Percentiles rank a stretch among this genome's conserved stretches.
Conservation (phyloP, 2,113 vertebrate species). For the Petromus typicus region DNA sequence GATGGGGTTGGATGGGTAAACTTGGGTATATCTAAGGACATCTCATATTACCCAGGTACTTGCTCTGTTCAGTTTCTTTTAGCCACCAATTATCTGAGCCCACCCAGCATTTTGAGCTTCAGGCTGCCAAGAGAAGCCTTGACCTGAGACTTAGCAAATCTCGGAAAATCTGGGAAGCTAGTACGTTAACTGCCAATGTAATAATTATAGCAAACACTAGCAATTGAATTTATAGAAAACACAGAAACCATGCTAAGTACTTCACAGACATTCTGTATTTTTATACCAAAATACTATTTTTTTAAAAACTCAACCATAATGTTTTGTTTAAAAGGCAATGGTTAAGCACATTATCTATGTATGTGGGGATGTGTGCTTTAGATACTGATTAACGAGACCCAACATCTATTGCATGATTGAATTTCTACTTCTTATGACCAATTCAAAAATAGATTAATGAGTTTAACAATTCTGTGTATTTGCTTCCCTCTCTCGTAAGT, state of each 20-base stretch:
- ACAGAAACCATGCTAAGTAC: neutral
- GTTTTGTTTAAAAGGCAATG: conserved; percentile 73
- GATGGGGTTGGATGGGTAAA: conserved; percentile 55
- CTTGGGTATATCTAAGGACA: conserved; percentile 69
- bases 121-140: neutral
- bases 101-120: conserved; percentile 49
- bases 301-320: conserved; percentile 61
- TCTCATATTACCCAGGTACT: conserved; percentile 40
- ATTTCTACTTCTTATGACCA: conserved; percentile 57
- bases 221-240: neutral
- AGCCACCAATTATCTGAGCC: conserved; percentile 15
- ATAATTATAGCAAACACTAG: neutral
- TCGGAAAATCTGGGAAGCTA: conserved; percentile 34
- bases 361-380: conserved; percentile 5
- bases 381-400: conserved; percentile 50
- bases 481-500: conserved; percentile 51
- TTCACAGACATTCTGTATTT: neutral
- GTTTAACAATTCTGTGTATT: conserved; percentile 65
- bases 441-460: conserved; percentile 70
- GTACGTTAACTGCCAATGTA: neutral
- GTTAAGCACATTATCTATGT: conserved; percentile 65
- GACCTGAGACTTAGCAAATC: conserved; percentile 10
- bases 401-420: conserved; percentile 57
- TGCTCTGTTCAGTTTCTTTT: conserved; percentile 35
- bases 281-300: conserved; percentile 40